phyloP scores from a whole-genome alignment of 2,113 vertebrate genomes.

The Leptocoma aspasia region DNA sequence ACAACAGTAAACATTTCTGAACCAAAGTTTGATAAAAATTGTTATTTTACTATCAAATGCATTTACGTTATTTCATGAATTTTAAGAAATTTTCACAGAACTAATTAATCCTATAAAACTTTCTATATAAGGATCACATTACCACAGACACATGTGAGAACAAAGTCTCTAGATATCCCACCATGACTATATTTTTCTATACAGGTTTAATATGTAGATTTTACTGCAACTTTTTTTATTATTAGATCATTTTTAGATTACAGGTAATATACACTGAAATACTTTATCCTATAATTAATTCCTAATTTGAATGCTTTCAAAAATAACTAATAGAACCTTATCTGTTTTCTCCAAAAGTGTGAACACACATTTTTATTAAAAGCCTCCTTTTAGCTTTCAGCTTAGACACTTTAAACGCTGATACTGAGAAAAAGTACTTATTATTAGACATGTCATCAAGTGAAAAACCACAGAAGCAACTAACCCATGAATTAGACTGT shows the following conservation, averaged over 20 bases:
- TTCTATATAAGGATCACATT: not conserved
- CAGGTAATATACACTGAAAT: not conserved
- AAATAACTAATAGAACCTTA: not conserved
- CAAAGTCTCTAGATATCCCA: not conserved
- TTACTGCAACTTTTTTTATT: not conserved
- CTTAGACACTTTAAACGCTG: not conserved
- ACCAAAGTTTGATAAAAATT: not conserved
- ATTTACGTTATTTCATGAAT: not conserved
- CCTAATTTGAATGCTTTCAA: not conserved
- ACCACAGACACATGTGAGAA: not conserved
- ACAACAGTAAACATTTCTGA: not conserved
- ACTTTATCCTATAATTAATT: not conserved
- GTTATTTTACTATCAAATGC: not conserved
- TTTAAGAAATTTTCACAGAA: not conserved
- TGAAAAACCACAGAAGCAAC: constrained; percentile 19
- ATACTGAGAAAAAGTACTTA: not conserved
- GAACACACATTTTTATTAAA: not conserved
- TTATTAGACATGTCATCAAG: not conserved
- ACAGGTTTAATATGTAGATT: not conserved
- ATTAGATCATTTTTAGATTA: not conserved
- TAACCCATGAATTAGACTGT: not conserved
- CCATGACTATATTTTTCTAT: fast-evolving
- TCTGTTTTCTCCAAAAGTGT: not conserved
- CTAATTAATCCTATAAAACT: not conserved
- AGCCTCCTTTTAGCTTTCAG: not conserved